A percentile compares a stretch with the other conserved stretches of the same genome.
phyloP scores from a whole-genome alignment of 2,113 vertebrate genomes.

The Strigops habroptila region DNA sequence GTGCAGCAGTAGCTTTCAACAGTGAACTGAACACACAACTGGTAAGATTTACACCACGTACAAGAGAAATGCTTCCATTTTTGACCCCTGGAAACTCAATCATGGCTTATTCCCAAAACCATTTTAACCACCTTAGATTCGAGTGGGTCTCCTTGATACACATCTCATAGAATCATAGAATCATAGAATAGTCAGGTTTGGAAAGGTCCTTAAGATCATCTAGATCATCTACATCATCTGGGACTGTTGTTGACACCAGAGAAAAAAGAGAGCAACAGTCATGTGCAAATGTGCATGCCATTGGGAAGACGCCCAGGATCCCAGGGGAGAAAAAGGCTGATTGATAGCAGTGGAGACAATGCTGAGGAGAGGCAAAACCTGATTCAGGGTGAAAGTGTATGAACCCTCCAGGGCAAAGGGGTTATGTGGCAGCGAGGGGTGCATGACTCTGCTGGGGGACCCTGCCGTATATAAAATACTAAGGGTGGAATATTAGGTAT shows the following conservation, averaged over 20 bases:
- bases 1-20: not conserved
- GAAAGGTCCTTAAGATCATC: no score
- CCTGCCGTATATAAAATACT: not conserved
- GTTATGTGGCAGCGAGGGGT: rapidly evolving
- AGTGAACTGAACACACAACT: not conserved
- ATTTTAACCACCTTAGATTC: not conserved
- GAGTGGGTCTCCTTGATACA: no score
- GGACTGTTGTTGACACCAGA: not conserved
- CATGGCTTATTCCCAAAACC: not conserved
- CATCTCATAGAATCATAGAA: no score
- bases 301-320: not conserved
- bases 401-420: not conserved
- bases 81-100: not conserved
- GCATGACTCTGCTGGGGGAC: not conserved
- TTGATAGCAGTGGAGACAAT: not conserved
- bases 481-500: not conserved
- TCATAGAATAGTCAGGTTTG: no score
- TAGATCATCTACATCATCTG: not conserved
- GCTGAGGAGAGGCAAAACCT: not conserved
- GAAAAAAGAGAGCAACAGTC: not conserved
- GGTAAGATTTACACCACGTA: rapidly evolving
- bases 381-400: rapidly evolving
- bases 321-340: not conserved
- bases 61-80: not conserved
- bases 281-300: rapidly evolving